phyloP scores from a whole-genome alignment of 2,797 vertebrate species.

The Mico argentatus region DNA sequence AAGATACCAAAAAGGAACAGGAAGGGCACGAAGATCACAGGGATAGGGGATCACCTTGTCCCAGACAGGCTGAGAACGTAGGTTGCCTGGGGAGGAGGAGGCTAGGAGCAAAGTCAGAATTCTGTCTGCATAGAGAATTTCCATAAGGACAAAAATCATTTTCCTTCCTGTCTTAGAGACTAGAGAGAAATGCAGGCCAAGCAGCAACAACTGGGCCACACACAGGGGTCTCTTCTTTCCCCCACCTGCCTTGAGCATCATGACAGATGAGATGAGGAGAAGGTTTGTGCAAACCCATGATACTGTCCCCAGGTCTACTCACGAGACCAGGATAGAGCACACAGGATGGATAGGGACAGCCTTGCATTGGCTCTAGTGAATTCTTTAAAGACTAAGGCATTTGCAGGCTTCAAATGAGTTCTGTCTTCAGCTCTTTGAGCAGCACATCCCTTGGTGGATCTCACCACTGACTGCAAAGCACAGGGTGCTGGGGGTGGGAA shows the following conservation, averaged over 20 bases:
- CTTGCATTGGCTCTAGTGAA: neutral
- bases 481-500: fast-evolving
- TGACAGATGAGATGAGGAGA: neutral
- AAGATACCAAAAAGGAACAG: neutral
- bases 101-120: neutral
- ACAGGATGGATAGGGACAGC: too few relatives aligned
- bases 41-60: too few relatives aligned
- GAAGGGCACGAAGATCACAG: neutral
- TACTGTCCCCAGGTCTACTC: neutral
- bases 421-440: neutral
- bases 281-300: fast-evolving
- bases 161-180: neutral
- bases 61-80: neutral
- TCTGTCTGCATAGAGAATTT: neutral
- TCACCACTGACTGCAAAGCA: neutral
- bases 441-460: neutral
- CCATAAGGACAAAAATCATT: neutral
- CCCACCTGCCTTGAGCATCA: neutral
- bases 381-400: neutral
- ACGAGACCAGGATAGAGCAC: neutral
- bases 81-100: neutral
- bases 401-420: neutral
- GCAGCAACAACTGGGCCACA: neutral
- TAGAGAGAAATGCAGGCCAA: too few relatives aligned
- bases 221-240: neutral